These are phyloP conservation scores for Enteromius treurensis DNA, from an alignment of 2,797 vertebrate genomes.

Conservation along the genomic window DNA sequence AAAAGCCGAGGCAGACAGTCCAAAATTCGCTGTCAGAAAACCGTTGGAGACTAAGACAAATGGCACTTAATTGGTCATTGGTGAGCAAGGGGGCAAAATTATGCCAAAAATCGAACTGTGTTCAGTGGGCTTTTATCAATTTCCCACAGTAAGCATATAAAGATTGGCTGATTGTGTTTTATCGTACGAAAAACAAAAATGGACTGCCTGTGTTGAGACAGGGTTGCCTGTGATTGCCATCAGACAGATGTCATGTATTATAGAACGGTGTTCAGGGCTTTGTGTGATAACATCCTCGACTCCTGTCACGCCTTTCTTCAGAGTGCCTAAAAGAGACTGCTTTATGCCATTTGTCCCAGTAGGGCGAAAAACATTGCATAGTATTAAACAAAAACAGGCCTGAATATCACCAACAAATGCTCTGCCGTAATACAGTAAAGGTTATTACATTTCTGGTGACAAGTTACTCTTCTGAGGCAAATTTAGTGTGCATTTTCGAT, in stretches of 20 bases:
- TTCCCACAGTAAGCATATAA: conserved; percentile 46
- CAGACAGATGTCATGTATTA: conserved; percentile 71
- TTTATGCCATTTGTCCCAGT: conserved; percentile 56
- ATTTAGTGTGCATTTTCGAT: conserved; percentile 24
- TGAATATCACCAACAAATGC: conserved; percentile 53
- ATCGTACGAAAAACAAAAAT: conserved; percentile 40
- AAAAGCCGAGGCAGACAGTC: conserved; percentile 1
- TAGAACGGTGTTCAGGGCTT: conserved; percentile 63
- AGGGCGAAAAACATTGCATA: conserved; percentile 56
- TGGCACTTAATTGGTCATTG: background rate
- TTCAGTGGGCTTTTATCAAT: conserved; percentile 54
- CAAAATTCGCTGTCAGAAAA: conserved; percentile 3
- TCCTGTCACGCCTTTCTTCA: conserved; percentile 68
- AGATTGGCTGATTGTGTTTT: conserved; percentile 2
- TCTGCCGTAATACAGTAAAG: conserved; percentile 20
- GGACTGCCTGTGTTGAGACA: conserved; percentile 26
- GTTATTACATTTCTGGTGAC: conserved; percentile 30
- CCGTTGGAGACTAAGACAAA: background rate
- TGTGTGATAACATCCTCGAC: conserved; percentile 68
- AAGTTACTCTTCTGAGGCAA: conserved; percentile 37
- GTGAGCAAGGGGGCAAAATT: background rate
- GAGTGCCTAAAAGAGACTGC: conserved; percentile 58
- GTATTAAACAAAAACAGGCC: conserved; percentile 38
- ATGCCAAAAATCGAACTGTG: background rate
- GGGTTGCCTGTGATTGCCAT: conserved; percentile 69